Evolutionary conservation across 2,888 invertebrate genomes (phyloP).

Genomic region (Heteromurus nitidus): DNA sequence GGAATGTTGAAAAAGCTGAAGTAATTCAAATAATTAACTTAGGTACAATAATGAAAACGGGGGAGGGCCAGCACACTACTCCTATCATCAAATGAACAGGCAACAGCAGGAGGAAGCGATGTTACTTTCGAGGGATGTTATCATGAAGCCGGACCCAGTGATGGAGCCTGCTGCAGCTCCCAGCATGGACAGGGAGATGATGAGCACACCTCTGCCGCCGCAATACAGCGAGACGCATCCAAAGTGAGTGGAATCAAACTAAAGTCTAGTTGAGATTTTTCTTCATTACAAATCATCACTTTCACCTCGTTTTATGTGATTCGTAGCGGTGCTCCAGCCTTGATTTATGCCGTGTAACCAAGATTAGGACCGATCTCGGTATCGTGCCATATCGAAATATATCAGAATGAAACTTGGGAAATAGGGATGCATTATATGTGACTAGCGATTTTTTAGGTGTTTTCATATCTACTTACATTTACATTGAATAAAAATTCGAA

Average conservation of each 20-base stretch:
- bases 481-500: too few relatives aligned
- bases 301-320: conserved; percentile 15
- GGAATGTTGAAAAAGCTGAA: too few relatives aligned
- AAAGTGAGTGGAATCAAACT: conserved; percentile 68
- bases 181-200: conserved; percentile 60
- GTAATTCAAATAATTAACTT: background rate
- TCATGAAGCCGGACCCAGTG: conserved; percentile 58
- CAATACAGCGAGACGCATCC: conserved; percentile 73
- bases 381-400: too few relatives aligned
- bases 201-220: conserved; percentile 72
- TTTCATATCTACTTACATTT: too few relatives aligned
- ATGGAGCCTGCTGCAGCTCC: too few relatives aligned
- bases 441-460: too few relatives aligned
- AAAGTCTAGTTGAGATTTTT: too few relatives aligned
- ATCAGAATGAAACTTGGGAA: too few relatives aligned
- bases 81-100: conserved; percentile 60
- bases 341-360: conserved; percentile 73
- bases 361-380: too few relatives aligned
- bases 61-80: conserved; percentile 39
- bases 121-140: conserved; percentile 61
- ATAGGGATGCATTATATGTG: too few relatives aligned
- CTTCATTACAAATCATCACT: background rate
- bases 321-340: conserved; percentile 72
- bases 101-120: conserved; percentile 56
- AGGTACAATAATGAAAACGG: conserved; percentile 63